phyloP scores from a whole-genome alignment of 2,113 vertebrate species.

The Cnemophilus loriae region DNA sequence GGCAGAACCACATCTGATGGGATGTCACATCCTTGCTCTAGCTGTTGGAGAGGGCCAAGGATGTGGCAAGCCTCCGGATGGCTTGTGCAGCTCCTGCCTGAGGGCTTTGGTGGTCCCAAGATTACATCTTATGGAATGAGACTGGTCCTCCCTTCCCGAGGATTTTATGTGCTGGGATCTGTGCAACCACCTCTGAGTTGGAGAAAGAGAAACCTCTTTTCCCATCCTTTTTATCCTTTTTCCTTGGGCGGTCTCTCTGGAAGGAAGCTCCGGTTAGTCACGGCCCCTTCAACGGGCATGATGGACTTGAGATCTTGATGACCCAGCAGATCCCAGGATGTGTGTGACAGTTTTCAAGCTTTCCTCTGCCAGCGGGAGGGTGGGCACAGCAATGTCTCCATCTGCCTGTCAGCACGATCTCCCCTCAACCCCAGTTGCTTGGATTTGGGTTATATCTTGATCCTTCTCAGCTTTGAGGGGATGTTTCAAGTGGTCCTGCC shows the following conservation, averaged over 20 bases:
- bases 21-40: neutral
- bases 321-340: neutral
- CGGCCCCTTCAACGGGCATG: neutral
- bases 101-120: neutral
- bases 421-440: accelerated
- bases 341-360: neutral
- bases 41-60: neutral
- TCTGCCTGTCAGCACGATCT: neutral
- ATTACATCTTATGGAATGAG: neutral
- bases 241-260: neutral
- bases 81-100: neutral
- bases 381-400: neutral
- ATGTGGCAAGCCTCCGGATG: neutral
- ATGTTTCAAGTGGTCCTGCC: neutral
- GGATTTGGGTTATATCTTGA: neutral
- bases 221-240: neutral
- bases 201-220: neutral
- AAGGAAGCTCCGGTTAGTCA: neutral
- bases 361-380: neutral
- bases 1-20: neutral
- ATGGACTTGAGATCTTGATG: neutral
- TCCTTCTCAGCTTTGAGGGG: neutral
- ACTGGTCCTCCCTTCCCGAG: neutral
- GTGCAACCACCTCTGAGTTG: neutral
- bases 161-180: neutral